Conservation (phyloP, 2,113 vertebrate species). For the Leptodactylus fuscus region DNA sequence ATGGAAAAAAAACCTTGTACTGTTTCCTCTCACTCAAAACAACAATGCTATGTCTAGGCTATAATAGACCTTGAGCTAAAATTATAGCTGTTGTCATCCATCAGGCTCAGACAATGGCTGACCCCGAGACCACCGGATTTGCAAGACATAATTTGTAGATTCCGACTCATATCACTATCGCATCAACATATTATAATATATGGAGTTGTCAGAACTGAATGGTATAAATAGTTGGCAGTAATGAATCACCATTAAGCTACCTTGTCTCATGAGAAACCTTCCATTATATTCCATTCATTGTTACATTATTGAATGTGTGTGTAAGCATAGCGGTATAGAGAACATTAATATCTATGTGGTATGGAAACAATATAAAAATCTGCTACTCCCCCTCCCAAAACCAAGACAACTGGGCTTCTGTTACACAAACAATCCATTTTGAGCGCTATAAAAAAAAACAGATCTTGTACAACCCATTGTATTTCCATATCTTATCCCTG, state of each 20-base stretch:
- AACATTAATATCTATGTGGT: neutral
- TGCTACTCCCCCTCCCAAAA: too few relatives aligned
- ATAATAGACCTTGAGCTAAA: slow-evolving; percentile 40
- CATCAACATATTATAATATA: neutral
- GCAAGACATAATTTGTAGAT: slow-evolving; percentile 2
- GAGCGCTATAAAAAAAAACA: too few relatives aligned
- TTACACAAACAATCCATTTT: too few relatives aligned
- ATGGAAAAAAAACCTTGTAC: slow-evolving; percentile 28
- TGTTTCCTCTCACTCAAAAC: slow-evolving; percentile 36
- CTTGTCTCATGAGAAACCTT: neutral
- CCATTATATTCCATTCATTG: neutral
- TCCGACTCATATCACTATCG: neutral
- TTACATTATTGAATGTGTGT: neutral
- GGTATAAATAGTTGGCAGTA: neutral
- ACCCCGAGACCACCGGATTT: slow-evolving; percentile 36
- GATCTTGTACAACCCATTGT: too few relatives aligned
- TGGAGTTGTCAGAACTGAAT: neutral
- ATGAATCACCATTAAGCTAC: neutral
- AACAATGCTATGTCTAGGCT: slow-evolving; percentile 47
- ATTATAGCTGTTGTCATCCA: slow-evolving; percentile 45
- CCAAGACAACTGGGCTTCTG: too few relatives aligned
- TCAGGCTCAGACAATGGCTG: slow-evolving; percentile 48
- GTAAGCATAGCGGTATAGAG: neutral
- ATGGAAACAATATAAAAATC: neutral
- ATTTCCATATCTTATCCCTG: too few relatives aligned